These are phyloP conservation scores for Fukomys damarensis DNA, from an alignment of 2,113 vertebrate genomes.

Conservation along the genomic window DNA sequence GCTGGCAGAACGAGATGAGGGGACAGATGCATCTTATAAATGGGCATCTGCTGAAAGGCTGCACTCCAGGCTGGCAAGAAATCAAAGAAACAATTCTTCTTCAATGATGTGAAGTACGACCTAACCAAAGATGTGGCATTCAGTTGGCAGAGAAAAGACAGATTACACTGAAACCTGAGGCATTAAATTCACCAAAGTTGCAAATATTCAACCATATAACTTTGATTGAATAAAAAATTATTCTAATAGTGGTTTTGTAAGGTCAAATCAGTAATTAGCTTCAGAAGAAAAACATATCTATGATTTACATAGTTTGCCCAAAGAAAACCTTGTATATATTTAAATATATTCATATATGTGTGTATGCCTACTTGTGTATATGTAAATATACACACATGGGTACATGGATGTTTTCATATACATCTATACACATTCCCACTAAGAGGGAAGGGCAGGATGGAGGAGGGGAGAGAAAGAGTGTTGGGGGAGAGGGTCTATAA, in stretches of 20 bases:
- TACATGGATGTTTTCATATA: not conserved
- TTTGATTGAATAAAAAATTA: not conserved
- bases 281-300: not conserved
- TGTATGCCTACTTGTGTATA: not conserved
- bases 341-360: not conserved
- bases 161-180: not conserved
- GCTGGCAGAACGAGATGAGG: conserved; percentile 60
- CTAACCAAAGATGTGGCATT: conserved; percentile 32
- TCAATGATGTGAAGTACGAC: conserved; percentile 19
- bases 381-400: not conserved
- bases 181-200: not conserved
- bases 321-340: not conserved
- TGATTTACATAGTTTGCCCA: not conserved
- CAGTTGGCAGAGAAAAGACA: not conserved
- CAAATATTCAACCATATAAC: not conserved
- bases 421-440: not conserved
- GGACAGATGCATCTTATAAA: conserved; percentile 78
- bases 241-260: not conserved
- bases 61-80: not conserved
- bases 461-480: not conserved
- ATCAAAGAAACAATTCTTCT: conserved; percentile 44
- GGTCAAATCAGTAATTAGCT: not conserved
- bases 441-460: not conserved
- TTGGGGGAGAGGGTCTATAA: too few species aligned
- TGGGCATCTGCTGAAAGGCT: conserved; percentile 72